Conservation (phyloP, 2,888 invertebrate species). For the Lissocephala sabroskyi region DNA sequence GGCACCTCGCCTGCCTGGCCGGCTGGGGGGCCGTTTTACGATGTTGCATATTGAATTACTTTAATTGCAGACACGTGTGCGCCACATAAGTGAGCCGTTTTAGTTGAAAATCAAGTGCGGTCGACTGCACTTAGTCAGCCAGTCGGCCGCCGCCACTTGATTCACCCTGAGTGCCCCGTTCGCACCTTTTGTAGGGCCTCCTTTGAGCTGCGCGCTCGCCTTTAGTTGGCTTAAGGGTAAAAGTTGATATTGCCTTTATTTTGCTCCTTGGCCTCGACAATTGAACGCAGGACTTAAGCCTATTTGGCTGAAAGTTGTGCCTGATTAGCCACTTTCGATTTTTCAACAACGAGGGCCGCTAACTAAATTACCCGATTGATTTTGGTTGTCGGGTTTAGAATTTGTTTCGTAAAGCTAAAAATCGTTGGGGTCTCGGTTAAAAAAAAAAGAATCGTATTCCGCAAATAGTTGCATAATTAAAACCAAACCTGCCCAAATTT, state of each 20-base stretch:
- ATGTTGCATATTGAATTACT: slow-evolving; percentile 46
- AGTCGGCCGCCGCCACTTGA: neutral
- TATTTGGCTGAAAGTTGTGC: slow-evolving; percentile 8
- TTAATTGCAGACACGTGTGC: slow-evolving; percentile 61
- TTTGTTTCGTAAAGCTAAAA: too few relatives aligned
- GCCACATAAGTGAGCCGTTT: slow-evolving; percentile 37
- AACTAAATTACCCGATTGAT: too few relatives aligned
- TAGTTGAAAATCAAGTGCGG: slow-evolving; percentile 41
- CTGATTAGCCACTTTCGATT: too few relatives aligned
- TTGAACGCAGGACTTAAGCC: slow-evolving; percentile 38
- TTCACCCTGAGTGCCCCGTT: slow-evolving; percentile 8
- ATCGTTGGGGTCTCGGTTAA: too few relatives aligned
- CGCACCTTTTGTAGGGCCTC: slow-evolving; percentile 44
- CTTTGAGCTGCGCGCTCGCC: too few relatives aligned
- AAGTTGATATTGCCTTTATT: too few relatives aligned
- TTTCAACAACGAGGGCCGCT: too few relatives aligned
- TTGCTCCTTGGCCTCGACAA: slow-evolving; percentile 14
- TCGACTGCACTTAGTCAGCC: slow-evolving; percentile 6
- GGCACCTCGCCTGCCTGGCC: neutral
- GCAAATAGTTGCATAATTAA: too few relatives aligned
- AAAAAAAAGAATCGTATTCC: too few relatives aligned
- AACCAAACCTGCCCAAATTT: too few relatives aligned
- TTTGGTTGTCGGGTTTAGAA: too few relatives aligned
- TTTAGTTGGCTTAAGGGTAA: too few relatives aligned
- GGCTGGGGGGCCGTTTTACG: slow-evolving; percentile 4